Percentiles rank a stretch among this genome's conserved stretches.
Evolutionary conservation across 1,140 invertebrate genomes (phyloP).

Genomic region (Drosophila carrolli): DNA sequence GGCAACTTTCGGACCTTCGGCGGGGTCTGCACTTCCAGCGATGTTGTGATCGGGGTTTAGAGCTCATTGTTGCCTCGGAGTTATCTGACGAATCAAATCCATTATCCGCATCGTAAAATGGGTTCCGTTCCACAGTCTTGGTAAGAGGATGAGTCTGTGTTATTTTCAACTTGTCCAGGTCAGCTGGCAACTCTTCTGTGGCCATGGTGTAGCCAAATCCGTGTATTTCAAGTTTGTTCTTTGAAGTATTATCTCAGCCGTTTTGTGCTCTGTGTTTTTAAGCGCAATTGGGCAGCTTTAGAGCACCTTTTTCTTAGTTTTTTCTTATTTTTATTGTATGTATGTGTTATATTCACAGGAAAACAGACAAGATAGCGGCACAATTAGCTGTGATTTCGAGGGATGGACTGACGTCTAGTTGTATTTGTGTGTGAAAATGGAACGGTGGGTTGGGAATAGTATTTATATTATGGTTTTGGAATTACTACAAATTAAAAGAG

Average conservation of each 20-base stretch:
- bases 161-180: constrained; percentile 48
- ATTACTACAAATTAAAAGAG: too few species aligned
- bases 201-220: constrained; percentile 16
- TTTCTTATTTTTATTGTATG: constrained; percentile 41
- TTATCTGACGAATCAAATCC: constrained; percentile 24
- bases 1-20: constrained; percentile 64
- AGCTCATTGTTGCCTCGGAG: constrained; percentile 2
- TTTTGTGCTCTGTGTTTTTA: constrained; percentile 2
- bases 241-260: neutral
- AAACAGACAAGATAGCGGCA: constrained; percentile 27
- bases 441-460: constrained; percentile 2
- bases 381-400: neutral
- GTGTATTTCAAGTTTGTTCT: neutral
- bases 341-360: constrained; percentile 36
- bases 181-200: constrained; percentile 35
- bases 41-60: constrained; percentile 26
- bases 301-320: constrained; percentile 17
- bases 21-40: constrained; percentile 60
- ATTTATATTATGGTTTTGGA: neutral
- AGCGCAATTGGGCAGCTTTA: neutral
- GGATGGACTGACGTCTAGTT: neutral
- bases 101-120: constrained; percentile 40
- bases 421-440: neutral
- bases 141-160: constrained; percentile 42
- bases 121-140: constrained; percentile 33